Evolutionary conservation across 2,888 invertebrate species (phyloP).

Genomic region (Sarcophaga variegata): DNA sequence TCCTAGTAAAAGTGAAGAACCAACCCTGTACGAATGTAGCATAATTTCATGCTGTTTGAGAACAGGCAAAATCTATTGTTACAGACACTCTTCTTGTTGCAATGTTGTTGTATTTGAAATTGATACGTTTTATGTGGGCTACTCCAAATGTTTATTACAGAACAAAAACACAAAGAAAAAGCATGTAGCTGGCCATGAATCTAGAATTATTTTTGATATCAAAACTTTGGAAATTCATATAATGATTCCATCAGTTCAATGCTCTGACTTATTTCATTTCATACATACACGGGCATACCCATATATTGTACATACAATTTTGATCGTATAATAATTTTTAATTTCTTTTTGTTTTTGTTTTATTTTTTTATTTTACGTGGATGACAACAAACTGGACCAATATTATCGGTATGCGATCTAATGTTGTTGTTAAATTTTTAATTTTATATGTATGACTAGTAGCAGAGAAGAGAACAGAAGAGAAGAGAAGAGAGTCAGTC

Average conservation of each 20-base stretch:
- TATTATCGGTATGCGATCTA: slow-evolving; percentile 63
- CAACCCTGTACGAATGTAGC: no score
- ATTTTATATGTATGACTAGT: slow-evolving; percentile 6
- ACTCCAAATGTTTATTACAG: no score
- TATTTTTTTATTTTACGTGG: not conserved
- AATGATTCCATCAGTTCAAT: not conserved
- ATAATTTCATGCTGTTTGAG: no score
- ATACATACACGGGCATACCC: not conserved
- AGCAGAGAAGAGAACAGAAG: not conserved
- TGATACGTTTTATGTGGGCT: no score
- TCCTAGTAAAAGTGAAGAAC: no score
- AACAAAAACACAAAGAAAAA: no score
- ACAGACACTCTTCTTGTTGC: no score
- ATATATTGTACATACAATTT: slow-evolving; percentile 16
- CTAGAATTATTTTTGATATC: no score
- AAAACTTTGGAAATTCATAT: not conserved
- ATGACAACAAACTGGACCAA: slow-evolving; percentile 63
- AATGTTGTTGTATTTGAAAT: no score
- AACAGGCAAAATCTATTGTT: no score
- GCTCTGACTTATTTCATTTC: no score
- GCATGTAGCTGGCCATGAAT: no score
- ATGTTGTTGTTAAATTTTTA: slow-evolving; percentile 49
- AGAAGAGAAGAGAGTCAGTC: slow-evolving; percentile 21
- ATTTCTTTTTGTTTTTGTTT: slow-evolving; percentile 22
- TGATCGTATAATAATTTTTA: slow-evolving; percentile 65